Base-by-base conservation (phyloP, 2,113 vertebrate species). In the Trichomycterus rosablanca region DNA sequence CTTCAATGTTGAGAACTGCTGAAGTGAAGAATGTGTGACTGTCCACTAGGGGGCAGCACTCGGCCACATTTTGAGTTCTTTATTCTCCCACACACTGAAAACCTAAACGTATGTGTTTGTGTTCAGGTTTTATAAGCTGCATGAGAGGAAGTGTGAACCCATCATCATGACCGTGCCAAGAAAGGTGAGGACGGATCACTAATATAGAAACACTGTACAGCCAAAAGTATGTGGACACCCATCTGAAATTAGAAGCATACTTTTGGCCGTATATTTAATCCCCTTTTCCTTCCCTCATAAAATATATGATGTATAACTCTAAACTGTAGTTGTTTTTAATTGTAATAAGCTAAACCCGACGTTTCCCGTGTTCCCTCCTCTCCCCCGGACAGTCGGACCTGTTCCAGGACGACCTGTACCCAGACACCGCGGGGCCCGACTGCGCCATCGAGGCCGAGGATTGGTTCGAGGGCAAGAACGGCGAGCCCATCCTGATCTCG, bases 81-180 rank as follows among this genome's bases (percentile, higher is more conserved):
- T 3, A 3, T 28, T 39, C n/a, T 19, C 9, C n/a, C n/a, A n/a
- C n/a, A n/a, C n/a, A n/a, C n/a, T n/a, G n/a, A n/a, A n/a, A n/a
- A n/a, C n/a, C n/a, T n/a, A n/a, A n/a, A n/a, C 10, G 2, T 20
- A 6, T 66, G 59, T 78, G 16, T 76, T 10, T 78, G 15, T 78
- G 63, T 5, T 34, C 80, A 98, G 95, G 80, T 98, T 97, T 86
- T 98, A 88, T 81, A 98, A 98, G 81, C 90, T 98, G 15, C 94
- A 94, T 0, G 95, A 98, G 84, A 88, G 94, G 71, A 98, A 97
- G 69, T 98, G 95, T 62, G 94, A 98, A 73, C 95, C 95, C 30
- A 92, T 98, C 60, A 92, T 96, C 81, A 98, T 98, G 94, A 98
- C 94, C 0, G 95, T 98, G 59, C 95, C 95, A 26, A 89, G 95